These are phyloP conservation scores for Choloepus hoffmanni DNA, from an alignment of 2,113 vertebrate genomes.

Conservation along the genomic window DNA sequence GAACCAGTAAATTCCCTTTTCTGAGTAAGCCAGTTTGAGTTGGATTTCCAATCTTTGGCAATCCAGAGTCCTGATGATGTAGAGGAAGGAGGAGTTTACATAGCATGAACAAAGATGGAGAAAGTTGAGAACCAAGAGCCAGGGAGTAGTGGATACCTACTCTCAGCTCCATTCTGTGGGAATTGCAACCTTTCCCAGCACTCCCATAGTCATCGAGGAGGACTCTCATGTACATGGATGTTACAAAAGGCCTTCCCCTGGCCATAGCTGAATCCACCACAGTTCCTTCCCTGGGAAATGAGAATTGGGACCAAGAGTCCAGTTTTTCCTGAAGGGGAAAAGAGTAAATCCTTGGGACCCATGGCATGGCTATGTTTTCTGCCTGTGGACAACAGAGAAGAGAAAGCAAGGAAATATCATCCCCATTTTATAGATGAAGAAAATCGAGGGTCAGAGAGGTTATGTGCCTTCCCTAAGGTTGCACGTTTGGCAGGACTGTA, in stretches of 20 bases:
- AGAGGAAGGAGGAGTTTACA: not conserved
- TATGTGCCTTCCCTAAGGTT: not conserved
- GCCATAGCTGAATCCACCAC: not conserved
- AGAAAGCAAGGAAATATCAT: not conserved
- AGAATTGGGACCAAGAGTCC: not conserved
- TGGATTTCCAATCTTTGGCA: not conserved
- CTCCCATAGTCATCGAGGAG: not conserved
- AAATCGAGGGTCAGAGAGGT: conserved; percentile 6
- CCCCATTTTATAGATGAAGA: not conserved
- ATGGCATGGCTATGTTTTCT: not conserved
- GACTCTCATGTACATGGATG: not conserved
- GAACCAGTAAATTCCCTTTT: not conserved
- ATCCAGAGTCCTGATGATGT: not conserved
- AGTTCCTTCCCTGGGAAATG: not conserved
- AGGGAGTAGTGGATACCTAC: not conserved
- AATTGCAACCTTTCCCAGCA: not conserved
- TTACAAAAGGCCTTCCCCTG: not conserved
- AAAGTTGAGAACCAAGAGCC: not conserved
- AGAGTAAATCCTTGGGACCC: not conserved
- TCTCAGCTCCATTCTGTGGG: not conserved
- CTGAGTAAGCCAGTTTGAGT: not conserved
- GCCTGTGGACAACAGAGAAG: not conserved
- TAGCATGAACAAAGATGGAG: not conserved
- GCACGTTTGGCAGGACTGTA: not conserved
- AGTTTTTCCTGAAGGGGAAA: not conserved